These are phyloP conservation scores for Macrosiphum euphorbiae DNA, from an alignment of 2,888 invertebrate species.

Conservation along the genomic window DNA sequence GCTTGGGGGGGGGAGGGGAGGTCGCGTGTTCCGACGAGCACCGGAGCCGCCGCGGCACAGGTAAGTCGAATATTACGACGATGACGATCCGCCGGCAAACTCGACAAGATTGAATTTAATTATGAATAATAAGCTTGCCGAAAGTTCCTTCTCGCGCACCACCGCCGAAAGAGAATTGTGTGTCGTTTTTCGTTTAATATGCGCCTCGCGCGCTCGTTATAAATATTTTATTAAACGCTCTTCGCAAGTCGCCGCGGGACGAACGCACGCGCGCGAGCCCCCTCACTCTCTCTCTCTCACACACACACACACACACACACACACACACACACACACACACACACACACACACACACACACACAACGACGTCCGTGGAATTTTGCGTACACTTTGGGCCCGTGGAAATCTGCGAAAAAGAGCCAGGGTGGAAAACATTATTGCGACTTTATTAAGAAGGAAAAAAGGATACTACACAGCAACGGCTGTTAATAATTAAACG, in stretches of 20 bases:
- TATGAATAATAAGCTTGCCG: slow-evolving; percentile 62
- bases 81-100: slow-evolving; percentile 8
- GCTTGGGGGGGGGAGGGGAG: not conserved
- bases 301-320: not conserved
- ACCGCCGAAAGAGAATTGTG: slow-evolving; percentile 34
- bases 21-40: not conserved
- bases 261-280: not conserved
- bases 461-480: slow-evolving; percentile 26
- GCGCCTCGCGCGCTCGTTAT: slow-evolving; percentile 17
- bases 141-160: slow-evolving; percentile 29
- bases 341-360: not conserved
- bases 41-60: not conserved
- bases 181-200: slow-evolving; percentile 54
- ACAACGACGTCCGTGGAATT: not conserved
- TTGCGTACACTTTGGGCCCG: not conserved
- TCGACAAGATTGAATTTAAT: slow-evolving; percentile 61
- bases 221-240: slow-evolving; percentile 60
- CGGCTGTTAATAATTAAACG: slow-evolving; percentile 33
- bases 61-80: slow-evolving; percentile 40
- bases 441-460: not conserved
- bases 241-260: not conserved
- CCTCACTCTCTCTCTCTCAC: not conserved
- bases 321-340: not conserved
- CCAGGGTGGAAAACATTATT: not conserved
- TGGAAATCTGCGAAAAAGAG: not conserved